These are phyloP conservation scores for Isotomurus palustris DNA, from an alignment of 2,888 invertebrate genomes.

Conservation along the genomic window DNA sequence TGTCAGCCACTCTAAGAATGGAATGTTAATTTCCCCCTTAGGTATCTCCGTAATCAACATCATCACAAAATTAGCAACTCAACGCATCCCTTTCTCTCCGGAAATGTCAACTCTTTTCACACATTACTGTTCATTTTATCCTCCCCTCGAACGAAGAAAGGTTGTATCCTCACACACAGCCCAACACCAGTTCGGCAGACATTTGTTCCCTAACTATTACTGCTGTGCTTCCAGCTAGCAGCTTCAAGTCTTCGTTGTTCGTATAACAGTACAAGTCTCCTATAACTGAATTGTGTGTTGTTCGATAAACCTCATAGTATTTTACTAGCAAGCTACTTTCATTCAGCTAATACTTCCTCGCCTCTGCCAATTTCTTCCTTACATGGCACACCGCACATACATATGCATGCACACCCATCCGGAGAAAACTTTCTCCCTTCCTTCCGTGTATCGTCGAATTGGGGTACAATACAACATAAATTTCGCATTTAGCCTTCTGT, in stretches of 20 bases:
- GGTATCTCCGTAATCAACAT: conserved; percentile 1
- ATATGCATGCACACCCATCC: not conserved
- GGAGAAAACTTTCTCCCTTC: not conserved
- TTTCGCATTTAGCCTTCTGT: conserved; percentile 6
- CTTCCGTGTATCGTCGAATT: too few species aligned
- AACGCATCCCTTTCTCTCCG: conserved; percentile 2
- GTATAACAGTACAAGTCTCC: not conserved
- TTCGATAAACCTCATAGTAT: too few species aligned
- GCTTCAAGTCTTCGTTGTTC: not conserved
- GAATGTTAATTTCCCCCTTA: conserved; percentile 19
- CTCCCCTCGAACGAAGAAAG: not conserved
- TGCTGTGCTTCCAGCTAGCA: too few species aligned
- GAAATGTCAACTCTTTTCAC: conserved; percentile 12
- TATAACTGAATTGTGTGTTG: too few species aligned
- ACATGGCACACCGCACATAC: too few species aligned
- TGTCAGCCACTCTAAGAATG: too few species aligned
- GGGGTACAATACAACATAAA: too few species aligned
- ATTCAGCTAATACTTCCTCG: too few species aligned
- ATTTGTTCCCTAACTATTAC: not conserved
- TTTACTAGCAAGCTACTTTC: too few species aligned
- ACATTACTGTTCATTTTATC: conserved; percentile 6
- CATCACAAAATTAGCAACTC: conserved; percentile 10
- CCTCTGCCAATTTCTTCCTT: too few species aligned
- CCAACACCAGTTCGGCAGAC: too few species aligned
- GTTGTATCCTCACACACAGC: too few species aligned